Evolutionary conservation across 2,113 vertebrate species (phyloP).

Genomic region (Uria aalge): DNA sequence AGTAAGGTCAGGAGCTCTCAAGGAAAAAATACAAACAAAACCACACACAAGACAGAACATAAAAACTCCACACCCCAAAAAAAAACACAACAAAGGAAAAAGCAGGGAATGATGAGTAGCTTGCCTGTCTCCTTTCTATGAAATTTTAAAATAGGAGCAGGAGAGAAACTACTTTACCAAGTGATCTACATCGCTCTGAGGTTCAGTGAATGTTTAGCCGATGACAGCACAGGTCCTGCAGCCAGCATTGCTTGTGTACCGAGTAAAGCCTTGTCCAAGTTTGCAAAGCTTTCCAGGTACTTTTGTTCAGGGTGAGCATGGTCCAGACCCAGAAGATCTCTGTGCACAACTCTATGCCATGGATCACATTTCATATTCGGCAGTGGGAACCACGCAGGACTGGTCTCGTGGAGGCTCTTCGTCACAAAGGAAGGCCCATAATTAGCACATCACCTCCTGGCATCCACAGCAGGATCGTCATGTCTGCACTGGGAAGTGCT

Average conservation of each 20-base stretch:
- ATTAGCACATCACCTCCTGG: background rate
- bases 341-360: background rate
- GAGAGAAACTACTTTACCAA: background rate
- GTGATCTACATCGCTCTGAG: background rate
- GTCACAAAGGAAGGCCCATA: background rate
- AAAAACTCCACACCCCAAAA: background rate
- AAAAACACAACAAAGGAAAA: background rate
- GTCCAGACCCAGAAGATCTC: background rate
- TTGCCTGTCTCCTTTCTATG: background rate
- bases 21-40: background rate
- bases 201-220: background rate
- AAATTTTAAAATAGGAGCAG: background rate
- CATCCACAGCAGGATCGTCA: background rate
- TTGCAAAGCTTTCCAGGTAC: background rate
- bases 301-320: background rate
- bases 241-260: background rate
- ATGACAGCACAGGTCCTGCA: background rate
- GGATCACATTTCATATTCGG: background rate
- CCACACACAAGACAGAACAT: background rate
- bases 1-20: background rate
- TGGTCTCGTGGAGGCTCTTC: background rate
- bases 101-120: background rate
- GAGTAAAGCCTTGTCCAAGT: background rate
- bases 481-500: background rate
- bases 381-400: background rate